phyloP scores from a whole-genome alignment of 2,888 invertebrate genomes.

The Pseudococcus viburni region DNA sequence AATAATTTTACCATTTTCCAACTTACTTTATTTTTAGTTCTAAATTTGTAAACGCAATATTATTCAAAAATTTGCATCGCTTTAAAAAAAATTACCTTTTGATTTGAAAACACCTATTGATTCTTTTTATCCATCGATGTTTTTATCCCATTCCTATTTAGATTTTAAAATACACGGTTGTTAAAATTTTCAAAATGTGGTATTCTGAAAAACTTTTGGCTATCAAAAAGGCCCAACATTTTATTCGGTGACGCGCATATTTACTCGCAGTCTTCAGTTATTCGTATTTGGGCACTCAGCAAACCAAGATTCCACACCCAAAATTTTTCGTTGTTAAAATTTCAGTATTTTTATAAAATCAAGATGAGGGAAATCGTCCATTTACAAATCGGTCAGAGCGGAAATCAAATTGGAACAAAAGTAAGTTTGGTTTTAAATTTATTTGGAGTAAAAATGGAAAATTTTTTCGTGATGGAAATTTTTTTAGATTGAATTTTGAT shows the following conservation, averaged over 20 bases:
- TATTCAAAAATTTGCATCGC: too few relatives aligned
- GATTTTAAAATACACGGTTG: not conserved
- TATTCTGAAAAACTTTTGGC: not conserved
- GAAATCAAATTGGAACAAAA: constrained; percentile 96
- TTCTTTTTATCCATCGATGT: too few relatives aligned
- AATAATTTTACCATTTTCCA: too few relatives aligned
- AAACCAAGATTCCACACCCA: constrained; percentile 53
- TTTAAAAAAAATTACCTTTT: too few relatives aligned
- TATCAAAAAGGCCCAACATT: not conserved
- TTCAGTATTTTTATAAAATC: constrained; percentile 51
- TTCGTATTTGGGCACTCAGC: constrained; percentile 53
- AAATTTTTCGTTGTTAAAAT: constrained; percentile 64
- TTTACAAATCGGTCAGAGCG: constrained; percentile 94
- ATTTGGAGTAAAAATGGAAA: not conserved
- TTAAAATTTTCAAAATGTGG: not conserved
- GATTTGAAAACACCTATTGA: too few relatives aligned
- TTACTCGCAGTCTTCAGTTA: constrained; percentile 47
- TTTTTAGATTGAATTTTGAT: not conserved
- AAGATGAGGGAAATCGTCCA: constrained; percentile 95
- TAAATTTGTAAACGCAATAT: too few relatives aligned
- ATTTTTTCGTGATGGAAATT: not conserved
- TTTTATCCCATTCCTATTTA: too few relatives aligned
- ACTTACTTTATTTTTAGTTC: too few relatives aligned
- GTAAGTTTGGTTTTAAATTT: constrained; percentile 73
- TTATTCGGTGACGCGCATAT: not conserved